phyloP scores from a whole-genome alignment of 2,888 invertebrate species.

The Diarsia dahlii region DNA sequence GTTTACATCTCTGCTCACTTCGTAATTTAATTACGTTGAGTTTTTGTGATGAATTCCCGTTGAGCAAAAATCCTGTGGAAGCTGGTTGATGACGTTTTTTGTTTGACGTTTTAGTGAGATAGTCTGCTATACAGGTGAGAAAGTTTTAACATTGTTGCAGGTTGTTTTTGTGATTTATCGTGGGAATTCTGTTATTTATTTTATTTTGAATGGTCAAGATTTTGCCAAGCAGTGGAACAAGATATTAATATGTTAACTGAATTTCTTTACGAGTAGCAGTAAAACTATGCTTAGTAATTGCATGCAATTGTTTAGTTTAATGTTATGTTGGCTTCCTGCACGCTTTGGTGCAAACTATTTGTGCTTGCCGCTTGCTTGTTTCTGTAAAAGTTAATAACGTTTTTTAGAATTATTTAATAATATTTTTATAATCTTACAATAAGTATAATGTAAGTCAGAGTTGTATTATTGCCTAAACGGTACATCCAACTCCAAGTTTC shows the following conservation, averaged over 20 bases:
- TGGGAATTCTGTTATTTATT: neutral
- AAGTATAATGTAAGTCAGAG: neutral
- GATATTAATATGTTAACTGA: neutral
- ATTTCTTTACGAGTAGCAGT: too few species aligned
- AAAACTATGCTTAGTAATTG: too few species aligned
- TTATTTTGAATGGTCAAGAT: neutral
- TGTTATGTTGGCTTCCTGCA: too few species aligned
- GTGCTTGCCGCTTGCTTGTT: too few species aligned
- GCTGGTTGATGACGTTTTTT: slow-evolving; percentile 34
- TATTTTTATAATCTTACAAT: too few species aligned
- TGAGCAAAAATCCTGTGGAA: slow-evolving; percentile 63
- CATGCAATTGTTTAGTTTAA: too few species aligned
- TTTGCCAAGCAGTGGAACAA: neutral
- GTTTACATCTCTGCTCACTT: slow-evolving; percentile 75
- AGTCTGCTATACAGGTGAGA: neutral
- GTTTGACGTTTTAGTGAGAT: slow-evolving; percentile 5
- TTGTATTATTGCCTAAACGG: neutral
- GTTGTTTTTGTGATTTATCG: neutral
- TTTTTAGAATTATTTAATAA: too few species aligned
- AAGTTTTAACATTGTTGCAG: neutral
- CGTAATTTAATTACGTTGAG: slow-evolving; percentile 79
- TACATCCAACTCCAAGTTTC: neutral
- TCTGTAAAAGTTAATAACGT: too few species aligned
- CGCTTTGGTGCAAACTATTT: too few species aligned
- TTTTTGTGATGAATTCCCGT: slow-evolving; percentile 70